Percentiles rank a stretch among this genome's conserved stretches.
Conservation (phyloP, 2,113 vertebrate species). For the Amblyornis subalaris region DNA sequence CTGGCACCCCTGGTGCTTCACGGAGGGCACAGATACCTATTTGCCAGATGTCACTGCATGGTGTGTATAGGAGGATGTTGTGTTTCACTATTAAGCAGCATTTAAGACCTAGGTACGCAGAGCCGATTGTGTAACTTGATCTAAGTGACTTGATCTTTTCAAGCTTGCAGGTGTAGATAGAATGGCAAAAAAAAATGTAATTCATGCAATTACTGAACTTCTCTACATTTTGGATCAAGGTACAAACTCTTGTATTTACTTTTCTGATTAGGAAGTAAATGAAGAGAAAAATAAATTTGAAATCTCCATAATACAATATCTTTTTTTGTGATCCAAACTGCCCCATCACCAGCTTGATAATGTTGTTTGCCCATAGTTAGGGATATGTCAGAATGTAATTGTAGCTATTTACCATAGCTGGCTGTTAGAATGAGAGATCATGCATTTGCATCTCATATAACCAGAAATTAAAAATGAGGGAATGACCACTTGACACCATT, state of each 20-base stretch:
- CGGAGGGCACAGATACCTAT: neutral
- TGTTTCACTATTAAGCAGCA: neutral
- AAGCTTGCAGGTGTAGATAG: neutral
- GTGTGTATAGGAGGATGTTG: fast-evolving
- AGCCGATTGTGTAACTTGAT: neutral
- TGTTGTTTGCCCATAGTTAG: constrained; percentile 62
- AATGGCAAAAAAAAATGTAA: neutral
- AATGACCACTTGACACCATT: constrained; percentile 71
- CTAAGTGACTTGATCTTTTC: neutral
- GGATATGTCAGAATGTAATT: constrained; percentile 43
- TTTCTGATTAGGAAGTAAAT: constrained; percentile 64
- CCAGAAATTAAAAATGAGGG: constrained; percentile 71
- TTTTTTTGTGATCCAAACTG: constrained; percentile 50
- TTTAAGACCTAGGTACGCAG: neutral
- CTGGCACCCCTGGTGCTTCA: neutral
- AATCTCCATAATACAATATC: neutral
- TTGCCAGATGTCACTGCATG: neutral
- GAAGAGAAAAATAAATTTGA: constrained; percentile 28
- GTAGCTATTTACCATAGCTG: constrained; percentile 52
- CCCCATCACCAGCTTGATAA: constrained; percentile 35
- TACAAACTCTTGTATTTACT: constrained; percentile 46
- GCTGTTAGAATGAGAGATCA: constrained; percentile 51
- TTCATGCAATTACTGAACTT: constrained; percentile 23
- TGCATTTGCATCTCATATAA: constrained; percentile 67
- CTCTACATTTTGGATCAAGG: neutral